phyloP scores from a whole-genome alignment of 2,888 invertebrate species.

The Eupithecia insigniata region DNA sequence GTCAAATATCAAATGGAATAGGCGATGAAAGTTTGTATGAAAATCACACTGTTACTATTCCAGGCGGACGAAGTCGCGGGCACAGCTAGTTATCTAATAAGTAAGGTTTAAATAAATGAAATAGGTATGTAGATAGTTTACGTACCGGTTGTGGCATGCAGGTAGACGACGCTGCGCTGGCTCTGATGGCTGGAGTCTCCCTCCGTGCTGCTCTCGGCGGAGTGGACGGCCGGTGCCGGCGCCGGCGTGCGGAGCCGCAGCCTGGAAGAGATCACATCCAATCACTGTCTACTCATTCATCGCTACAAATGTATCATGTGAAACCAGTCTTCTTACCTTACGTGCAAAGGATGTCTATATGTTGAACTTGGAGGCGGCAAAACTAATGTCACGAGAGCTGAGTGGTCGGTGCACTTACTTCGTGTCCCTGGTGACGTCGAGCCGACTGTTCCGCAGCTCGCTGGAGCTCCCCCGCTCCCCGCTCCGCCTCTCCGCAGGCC shows the following conservation, averaged over 20 bases:
- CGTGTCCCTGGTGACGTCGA: constrained; percentile 67
- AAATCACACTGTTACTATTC: too few species aligned
- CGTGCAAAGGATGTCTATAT: neutral
- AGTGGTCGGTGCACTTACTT: constrained; percentile 65
- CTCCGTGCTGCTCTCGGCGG: constrained; percentile 87
- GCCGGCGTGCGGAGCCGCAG: neutral
- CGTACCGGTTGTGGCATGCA: constrained; percentile 92
- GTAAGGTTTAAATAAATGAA: too few species aligned
- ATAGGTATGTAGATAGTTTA: too few species aligned
- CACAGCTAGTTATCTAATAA: too few species aligned
- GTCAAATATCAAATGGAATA: too few species aligned
- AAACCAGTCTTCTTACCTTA: neutral
- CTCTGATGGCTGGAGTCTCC: constrained; percentile 91
- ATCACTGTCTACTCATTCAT: neutral
- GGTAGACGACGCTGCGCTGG: constrained; percentile 92
- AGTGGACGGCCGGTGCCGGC: constrained; percentile 69
- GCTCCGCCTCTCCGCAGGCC: constrained; percentile 42
- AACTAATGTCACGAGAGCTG: neutral
- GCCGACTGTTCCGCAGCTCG: constrained; percentile 68
- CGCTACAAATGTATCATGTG: neutral
- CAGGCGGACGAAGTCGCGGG: too few species aligned
- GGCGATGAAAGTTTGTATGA: too few species aligned
- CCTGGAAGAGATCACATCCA: neutral
- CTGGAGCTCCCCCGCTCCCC: constrained; percentile 51
- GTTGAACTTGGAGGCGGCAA: neutral